Conservation (phyloP, 2,113 vertebrate species). For the Hymenochirus boettgeri region DNA sequence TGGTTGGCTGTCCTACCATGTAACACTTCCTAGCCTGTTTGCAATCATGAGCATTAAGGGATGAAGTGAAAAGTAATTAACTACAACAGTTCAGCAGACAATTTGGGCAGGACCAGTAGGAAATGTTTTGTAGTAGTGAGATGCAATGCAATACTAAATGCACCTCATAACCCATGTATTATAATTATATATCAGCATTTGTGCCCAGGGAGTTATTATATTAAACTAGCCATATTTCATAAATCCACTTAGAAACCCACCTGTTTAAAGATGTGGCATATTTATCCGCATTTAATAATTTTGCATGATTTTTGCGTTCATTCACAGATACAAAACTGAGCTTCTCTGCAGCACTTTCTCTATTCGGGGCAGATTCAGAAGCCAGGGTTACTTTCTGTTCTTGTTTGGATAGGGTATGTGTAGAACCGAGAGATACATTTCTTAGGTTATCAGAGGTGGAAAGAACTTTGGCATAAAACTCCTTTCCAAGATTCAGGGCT, state of each 20-base stretch:
- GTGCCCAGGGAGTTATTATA: too few relatives aligned
- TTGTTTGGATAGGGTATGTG: slow-evolving; percentile 27
- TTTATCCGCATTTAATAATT: slow-evolving; percentile 35
- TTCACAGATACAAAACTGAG: slow-evolving; percentile 21
- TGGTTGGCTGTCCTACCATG: too few relatives aligned
- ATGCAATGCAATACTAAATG: too few relatives aligned
- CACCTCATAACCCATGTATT: too few relatives aligned
- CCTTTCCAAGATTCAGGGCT: background rate
- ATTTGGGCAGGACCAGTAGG: too few relatives aligned
- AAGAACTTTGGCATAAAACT: slow-evolving; percentile 8
- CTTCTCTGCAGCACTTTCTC: background rate
- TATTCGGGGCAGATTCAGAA: slow-evolving; percentile 26
- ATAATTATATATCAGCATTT: too few relatives aligned
- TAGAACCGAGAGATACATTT: slow-evolving; percentile 1
- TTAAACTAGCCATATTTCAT: too few relatives aligned
- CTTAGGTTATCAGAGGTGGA: slow-evolving; percentile 32
- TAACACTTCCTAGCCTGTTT: too few relatives aligned
- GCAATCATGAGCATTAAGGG: too few relatives aligned
- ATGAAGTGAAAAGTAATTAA: too few relatives aligned
- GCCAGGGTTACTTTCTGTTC: slow-evolving; percentile 33
- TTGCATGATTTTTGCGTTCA: slow-evolving; percentile 51
- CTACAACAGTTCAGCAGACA: too few relatives aligned
- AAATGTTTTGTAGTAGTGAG: too few relatives aligned
- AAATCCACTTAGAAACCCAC: slow-evolving; percentile 58
- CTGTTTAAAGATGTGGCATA: slow-evolving; percentile 44